A percentile compares a stretch with the other conserved stretches of the same genome.
phyloP scores from a whole-genome alignment of 2,113 vertebrate species.

The Mus spicilegus region DNA sequence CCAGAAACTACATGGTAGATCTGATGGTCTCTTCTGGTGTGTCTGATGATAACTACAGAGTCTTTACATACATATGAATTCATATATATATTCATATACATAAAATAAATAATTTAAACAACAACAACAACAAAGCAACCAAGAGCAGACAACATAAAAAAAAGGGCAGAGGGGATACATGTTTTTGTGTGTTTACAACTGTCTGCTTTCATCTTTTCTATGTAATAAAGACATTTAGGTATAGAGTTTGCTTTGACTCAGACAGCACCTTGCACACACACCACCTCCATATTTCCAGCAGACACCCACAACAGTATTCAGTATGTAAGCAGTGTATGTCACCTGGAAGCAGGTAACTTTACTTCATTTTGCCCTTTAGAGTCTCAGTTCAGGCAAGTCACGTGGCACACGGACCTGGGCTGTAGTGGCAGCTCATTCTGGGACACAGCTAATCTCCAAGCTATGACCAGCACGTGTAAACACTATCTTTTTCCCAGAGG shows the following conservation, averaged over 20 bases:
- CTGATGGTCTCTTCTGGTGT: no score
- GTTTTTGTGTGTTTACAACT: background rate
- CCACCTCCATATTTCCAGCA: background rate
- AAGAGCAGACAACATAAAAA: no score
- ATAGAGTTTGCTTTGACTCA: background rate
- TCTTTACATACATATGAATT: no score
- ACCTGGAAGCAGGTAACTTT: background rate
- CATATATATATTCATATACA: no score
- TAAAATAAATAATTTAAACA: no score
- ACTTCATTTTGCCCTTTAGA: background rate
- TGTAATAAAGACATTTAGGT: background rate
- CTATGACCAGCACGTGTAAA: background rate
- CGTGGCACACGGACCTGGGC: background rate
- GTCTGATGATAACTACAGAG: no score
- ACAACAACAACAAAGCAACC: no score
- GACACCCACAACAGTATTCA: background rate
- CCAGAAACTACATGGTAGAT: no score
- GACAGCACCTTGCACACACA: background rate
- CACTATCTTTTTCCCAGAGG: background rate
- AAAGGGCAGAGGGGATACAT: background rate
- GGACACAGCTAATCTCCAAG: background rate
- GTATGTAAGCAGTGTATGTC: background rate
- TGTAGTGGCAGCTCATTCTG: background rate
- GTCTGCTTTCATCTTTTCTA: background rate
- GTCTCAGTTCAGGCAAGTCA: background rate